Evolutionary conservation across 2,797 vertebrate species (phyloP).

Genomic region (Alauda arvensis): DNA sequence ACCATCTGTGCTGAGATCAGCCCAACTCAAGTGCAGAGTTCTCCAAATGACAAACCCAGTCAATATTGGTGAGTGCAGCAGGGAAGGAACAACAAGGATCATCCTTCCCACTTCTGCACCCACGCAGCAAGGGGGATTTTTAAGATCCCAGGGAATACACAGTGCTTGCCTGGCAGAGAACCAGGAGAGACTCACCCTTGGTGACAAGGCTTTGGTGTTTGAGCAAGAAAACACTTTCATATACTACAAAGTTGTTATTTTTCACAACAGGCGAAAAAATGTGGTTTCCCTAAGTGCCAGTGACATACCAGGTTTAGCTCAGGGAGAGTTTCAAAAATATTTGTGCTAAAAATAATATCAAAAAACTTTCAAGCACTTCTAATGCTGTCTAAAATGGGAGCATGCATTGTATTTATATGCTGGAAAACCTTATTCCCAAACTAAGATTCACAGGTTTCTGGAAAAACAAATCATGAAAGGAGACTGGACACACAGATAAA

Average conservation of each 20-base stretch:
- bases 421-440: background rate
- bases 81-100: background rate
- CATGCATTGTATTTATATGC: background rate
- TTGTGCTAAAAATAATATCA: slow-evolving; percentile 15
- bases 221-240: background rate
- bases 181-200: background rate
- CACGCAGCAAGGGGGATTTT: background rate
- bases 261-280: background rate
- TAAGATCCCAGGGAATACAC: background rate
- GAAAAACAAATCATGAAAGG: background rate
- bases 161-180: background rate
- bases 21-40: background rate
- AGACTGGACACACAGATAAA: background rate
- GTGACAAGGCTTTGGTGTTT: background rate
- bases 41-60: background rate
- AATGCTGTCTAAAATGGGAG: background rate
- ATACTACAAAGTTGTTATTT: background rate
- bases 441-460: background rate
- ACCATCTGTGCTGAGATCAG: background rate
- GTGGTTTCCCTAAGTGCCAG: background rate
- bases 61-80: background rate
- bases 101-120: background rate
- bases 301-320: background rate
- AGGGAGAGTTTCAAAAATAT: slow-evolving; percentile 12
- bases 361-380: background rate